Evolutionary conservation across 1,140 invertebrate genomes (phyloP).

Genomic region (Apolygus lucorum): DNA sequence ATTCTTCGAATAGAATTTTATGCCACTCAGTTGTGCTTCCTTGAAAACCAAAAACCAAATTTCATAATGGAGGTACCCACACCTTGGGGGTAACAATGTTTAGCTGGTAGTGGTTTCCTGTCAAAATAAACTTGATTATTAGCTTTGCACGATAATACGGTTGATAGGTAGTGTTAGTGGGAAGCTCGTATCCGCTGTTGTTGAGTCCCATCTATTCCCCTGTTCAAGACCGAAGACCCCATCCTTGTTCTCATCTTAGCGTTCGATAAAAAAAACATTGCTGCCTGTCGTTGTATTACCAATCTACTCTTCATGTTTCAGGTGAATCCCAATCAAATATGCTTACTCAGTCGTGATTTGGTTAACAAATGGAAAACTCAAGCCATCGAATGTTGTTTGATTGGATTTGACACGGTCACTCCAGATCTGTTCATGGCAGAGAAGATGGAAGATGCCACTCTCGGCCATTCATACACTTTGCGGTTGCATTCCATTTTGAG

Average conservation of each 20-base stretch:
- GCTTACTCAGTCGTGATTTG: slow-evolving; percentile 53
- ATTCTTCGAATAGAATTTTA: no score
- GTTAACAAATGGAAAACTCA: slow-evolving; percentile 54
- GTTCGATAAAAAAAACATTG: neutral
- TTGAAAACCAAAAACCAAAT: no score
- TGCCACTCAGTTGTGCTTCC: no score
- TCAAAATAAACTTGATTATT: no score
- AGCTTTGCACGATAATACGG: no score
- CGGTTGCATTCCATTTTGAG: slow-evolving; percentile 44
- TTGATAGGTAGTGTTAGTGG: no score
- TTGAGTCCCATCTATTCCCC: no score
- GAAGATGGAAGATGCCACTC: slow-evolving; percentile 42
- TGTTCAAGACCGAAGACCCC: no score
- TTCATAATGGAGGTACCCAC: no score
- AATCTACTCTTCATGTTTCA: slow-evolving; percentile 6
- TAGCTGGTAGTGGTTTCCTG: no score
- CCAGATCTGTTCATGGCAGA: slow-evolving; percentile 37
- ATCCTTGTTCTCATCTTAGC: neutral
- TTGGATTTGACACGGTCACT: slow-evolving; percentile 42
- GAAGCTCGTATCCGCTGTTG: no score
- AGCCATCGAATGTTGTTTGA: slow-evolving; percentile 63
- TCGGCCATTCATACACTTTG: slow-evolving; percentile 47
- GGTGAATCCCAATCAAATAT: slow-evolving; percentile 46
- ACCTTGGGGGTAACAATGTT: no score
- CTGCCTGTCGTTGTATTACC: neutral